Evolutionary conservation across 2,888 invertebrate species (phyloP).

Genomic region (Phyto melanocephala): DNA sequence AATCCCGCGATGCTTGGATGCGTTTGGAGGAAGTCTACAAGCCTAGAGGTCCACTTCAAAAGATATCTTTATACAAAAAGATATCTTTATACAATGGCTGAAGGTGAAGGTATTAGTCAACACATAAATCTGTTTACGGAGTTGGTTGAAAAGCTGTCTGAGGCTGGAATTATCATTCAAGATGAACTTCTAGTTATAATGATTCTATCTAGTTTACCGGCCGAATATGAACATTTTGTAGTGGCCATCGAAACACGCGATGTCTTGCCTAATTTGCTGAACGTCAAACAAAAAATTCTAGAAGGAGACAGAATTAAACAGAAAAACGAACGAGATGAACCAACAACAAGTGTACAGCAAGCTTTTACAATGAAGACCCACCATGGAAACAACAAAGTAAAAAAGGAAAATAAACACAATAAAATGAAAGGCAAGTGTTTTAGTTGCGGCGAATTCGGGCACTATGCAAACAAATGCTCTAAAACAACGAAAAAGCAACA

Average conservation of each 20-base stretch:
- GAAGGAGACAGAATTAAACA: conserved; percentile 49
- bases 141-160: conserved; percentile 52
- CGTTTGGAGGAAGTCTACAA: too few species aligned
- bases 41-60: too few species aligned
- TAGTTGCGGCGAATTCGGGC: background rate
- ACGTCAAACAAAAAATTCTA: conserved; percentile 51
- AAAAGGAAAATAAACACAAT: background rate
- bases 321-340: background rate
- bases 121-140: conserved; percentile 53
- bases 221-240: conserved; percentile 53
- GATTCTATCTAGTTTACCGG: conserved; percentile 52
- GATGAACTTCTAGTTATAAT: too few species aligned
- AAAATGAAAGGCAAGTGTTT: background rate
- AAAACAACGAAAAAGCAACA: background rate
- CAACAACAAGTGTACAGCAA: conserved; percentile 29
- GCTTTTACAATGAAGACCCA: conserved; percentile 26
- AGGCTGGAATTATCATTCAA: conserved; percentile 40
- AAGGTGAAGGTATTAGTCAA: too few species aligned
- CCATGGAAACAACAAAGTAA: background rate
- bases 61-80: too few species aligned
- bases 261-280: conserved; percentile 31
- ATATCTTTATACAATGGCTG: too few species aligned
- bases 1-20: too few species aligned
- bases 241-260: conserved; percentile 62
- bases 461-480: conserved; percentile 12